A percentile compares a stretch with the other conserved stretches of the same genome.
These are phyloP conservation scores for Pangasianodon hypophthalmus DNA, from an alignment of 2,113 vertebrate species.

Conservation along the genomic window DNA sequence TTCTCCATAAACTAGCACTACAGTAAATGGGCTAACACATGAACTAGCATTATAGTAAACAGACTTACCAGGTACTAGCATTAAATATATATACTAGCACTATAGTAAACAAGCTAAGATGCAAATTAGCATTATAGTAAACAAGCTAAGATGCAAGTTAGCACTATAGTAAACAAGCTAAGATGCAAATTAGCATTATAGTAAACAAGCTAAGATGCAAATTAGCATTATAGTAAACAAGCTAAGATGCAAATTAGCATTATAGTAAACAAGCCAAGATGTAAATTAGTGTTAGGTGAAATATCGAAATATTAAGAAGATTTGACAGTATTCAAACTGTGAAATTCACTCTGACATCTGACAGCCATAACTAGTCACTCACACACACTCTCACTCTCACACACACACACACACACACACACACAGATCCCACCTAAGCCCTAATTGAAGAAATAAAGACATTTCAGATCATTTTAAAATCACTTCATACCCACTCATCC, in stretches of 20 bases:
- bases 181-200: neutral
- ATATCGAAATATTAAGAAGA: neutral
- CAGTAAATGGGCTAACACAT: neutral
- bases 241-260: neutral
- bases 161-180: too few relatives aligned
- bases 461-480: neutral
- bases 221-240: neutral
- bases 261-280: neutral
- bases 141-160: neutral
- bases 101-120: neutral
- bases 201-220: neutral
- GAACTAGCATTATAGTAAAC: neutral
- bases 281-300: neutral
- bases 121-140: neutral
- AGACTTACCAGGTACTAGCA: neutral
- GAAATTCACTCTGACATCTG: slow-evolving; percentile 6
- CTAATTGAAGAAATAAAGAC: slow-evolving; percentile 9
- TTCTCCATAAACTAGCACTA: neutral
- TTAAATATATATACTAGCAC: neutral
- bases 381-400: slow-evolving; percentile 14
- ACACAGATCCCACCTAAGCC: neutral
- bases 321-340: neutral
- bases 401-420: slow-evolving; percentile 9
- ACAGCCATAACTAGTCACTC: neutral
- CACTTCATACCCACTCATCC: neutral